These are phyloP conservation scores for Oegoconia quadripuncta DNA, from an alignment of 2,888 invertebrate species.

Conservation along the genomic window DNA sequence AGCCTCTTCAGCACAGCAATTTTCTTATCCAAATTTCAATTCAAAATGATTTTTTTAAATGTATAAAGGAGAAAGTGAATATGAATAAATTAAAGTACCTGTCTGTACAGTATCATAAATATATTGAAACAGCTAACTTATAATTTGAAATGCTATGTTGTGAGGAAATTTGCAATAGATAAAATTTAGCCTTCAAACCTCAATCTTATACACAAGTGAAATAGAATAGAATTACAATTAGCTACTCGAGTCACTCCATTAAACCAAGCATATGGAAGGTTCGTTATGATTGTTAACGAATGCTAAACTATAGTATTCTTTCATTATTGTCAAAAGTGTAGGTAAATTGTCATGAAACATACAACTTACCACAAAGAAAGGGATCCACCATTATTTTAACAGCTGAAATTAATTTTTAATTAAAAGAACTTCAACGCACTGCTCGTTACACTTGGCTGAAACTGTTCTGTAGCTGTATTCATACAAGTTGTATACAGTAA, in stretches of 20 bases:
- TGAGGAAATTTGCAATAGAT: no score
- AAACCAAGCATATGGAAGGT: neutral
- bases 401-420: constrained; percentile 27
- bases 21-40: no score
- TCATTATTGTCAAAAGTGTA: neutral
- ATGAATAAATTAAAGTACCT: no score
- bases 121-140: no score
- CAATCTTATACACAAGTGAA: no score
- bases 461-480: constrained; percentile 58
- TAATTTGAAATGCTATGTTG: no score
- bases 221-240: constrained; percentile 1
- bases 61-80: no score
- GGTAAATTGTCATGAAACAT: neutral
- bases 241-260: neutral
- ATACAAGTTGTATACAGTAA: constrained; percentile 33
- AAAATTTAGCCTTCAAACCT: no score
- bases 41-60: no score
- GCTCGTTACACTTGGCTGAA: constrained; percentile 61
- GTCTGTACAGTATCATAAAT: no score
- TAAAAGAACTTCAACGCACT: constrained; percentile 26
- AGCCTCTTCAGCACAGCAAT: no score
- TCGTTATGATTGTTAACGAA: neutral
- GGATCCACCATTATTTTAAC: constrained; percentile 46
- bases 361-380: constrained; percentile 57
- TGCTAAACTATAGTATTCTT: neutral